Base-by-base conservation (phyloP, 2,797 vertebrate genomes). In the Chaenodraco wilsoni region DNA sequence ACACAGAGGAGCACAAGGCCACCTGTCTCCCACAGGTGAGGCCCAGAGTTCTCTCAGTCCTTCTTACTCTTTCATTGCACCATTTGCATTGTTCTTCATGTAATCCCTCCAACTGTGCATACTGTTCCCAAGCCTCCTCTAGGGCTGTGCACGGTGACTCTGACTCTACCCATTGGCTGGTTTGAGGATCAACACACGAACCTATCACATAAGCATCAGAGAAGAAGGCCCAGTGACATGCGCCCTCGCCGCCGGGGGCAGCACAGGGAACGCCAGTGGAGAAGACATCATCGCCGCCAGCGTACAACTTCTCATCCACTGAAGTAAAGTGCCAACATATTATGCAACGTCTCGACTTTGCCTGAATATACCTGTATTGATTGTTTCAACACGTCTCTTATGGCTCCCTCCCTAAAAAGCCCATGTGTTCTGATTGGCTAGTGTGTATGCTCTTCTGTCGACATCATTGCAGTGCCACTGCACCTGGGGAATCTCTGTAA, bases 11-110 rank as follows among this genome's bases (percentile, higher is more conserved):
- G 54, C 90, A 90, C 58, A 92, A 84, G 66, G 91, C 87, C 11
- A 91, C 89, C n/a, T 95, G 94, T 54, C 62, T 92, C 49, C 87
- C 88, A 44, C 86, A 93, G 92, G 94, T 94, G 82, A 81, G 50
- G 40, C 16, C 3, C 54, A 52, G 15, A 10, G 7, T 44, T 45
- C 41, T 52, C 33, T 49, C 19, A 17, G n/a, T 57, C 21, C n/a
- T 12, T 59, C 48, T 11, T n/a, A 17, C 4, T 52, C 13, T 16
- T 41, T 37, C 8, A 13, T 14, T 31, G 64, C 33, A 23, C 44
- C 2, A 15, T 27, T 44, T 33, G 17, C 44, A 43, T 56, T 45
- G 33, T 46, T 9, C 33, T 16, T 31, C 33, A 12, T 49, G 45
- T 52, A n/a, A 13, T 19, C 23, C 31, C 23, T 58, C 19, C 14